A percentile compares a stretch with the other conserved stretches of the same genome.
Evolutionary conservation across 2,888 invertebrate species (phyloP).

Genomic region (Entomobrya proxima): DNA sequence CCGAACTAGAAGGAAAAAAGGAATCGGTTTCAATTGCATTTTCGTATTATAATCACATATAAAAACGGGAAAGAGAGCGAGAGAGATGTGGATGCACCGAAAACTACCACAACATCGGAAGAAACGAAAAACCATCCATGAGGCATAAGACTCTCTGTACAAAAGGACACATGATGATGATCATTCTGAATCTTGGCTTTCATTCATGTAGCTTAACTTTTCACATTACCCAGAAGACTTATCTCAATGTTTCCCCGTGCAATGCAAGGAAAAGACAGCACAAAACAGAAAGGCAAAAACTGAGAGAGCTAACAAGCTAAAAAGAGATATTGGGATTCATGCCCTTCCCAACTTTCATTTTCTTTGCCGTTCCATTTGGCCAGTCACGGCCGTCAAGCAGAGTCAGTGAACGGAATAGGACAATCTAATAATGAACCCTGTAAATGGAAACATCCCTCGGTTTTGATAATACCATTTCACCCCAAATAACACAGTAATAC

Average conservation of each 20-base stretch:
- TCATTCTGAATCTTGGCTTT: neutral
- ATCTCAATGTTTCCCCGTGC: neutral
- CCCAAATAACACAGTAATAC: constrained; percentile 41
- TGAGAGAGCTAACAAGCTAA: neutral
- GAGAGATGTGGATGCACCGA: neutral
- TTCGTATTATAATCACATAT: constrained; percentile 34
- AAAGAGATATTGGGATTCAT: constrained; percentile 47
- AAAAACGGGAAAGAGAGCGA: constrained; percentile 1
- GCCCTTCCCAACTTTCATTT: constrained; percentile 65
- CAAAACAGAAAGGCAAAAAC: neutral
- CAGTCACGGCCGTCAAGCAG: constrained; percentile 63
- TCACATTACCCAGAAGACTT: neutral
- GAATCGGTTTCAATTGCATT: constrained; percentile 57
- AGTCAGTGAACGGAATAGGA: constrained; percentile 61
- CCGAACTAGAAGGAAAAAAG: constrained; percentile 9
- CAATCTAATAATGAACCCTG: constrained; percentile 64
- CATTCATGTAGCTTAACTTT: neutral
- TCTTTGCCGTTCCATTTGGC: constrained; percentile 65
- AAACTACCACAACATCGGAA: neutral
- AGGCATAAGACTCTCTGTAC: neutral
- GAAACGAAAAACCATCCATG: constrained; percentile 13
- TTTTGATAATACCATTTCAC: constrained; percentile 44
- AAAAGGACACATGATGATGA: neutral
- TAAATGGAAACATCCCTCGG: constrained; percentile 57
- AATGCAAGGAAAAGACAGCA: neutral